Conservation (phyloP, 2,113 vertebrate genomes). For the Gymnarchus niloticus region DNA sequence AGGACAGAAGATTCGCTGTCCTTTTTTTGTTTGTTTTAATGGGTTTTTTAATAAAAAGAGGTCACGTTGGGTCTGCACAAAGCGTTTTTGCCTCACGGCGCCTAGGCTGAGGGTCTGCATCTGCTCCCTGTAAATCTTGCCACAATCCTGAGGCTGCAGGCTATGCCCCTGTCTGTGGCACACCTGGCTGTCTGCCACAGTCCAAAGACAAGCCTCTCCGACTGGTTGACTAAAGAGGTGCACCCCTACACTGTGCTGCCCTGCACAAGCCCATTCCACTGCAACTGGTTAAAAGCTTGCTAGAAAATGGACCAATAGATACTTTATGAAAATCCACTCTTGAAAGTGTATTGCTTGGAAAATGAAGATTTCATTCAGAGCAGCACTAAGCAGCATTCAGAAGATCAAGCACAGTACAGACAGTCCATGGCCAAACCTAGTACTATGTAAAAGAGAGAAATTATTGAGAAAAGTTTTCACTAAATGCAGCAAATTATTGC, state of each 20-base stretch:
- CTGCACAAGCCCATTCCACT: background rate
- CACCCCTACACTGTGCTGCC: background rate
- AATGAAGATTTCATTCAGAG: background rate
- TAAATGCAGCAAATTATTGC: constrained; percentile 39
- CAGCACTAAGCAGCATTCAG: background rate
- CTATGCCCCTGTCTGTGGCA: background rate
- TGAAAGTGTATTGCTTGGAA: background rate
- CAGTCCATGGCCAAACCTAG: background rate
- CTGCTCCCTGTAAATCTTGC: background rate
- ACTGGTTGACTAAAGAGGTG: background rate
- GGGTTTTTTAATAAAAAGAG: background rate
- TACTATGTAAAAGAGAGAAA: background rate
- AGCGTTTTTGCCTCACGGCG: background rate
- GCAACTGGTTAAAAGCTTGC: background rate
- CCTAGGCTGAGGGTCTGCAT: background rate
- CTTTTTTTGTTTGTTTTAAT: background rate
- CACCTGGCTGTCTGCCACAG: background rate
- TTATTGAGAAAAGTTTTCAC: background rate
- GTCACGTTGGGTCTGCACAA: background rate
- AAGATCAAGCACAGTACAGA: background rate
- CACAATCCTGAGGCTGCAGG: background rate
- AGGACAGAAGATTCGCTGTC: background rate
- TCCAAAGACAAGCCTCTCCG: background rate
- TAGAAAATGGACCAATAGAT: background rate
- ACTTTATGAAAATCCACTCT: background rate